These are phyloP conservation scores for Amniataba percoides DNA, from an alignment of 2,797 vertebrate species.

Conservation along the genomic window DNA sequence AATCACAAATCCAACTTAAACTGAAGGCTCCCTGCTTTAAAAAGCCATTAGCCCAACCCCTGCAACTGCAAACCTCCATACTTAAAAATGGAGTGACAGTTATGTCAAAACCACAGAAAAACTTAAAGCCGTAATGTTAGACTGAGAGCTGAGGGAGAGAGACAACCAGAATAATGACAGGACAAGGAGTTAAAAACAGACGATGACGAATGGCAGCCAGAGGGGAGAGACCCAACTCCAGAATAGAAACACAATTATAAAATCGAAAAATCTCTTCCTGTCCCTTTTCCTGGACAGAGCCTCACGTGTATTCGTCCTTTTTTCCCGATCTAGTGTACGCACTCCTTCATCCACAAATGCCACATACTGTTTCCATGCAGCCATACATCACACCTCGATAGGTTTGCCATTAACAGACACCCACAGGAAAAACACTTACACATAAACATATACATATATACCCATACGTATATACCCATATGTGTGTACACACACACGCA, in stretches of 20 bases:
- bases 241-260: constrained; percentile 56
- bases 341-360: not conserved
- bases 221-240: constrained; percentile 32
- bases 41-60: constrained; percentile 29
- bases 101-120: constrained; percentile 51
- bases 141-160: constrained; percentile 47
- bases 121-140: constrained; percentile 20
- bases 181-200: constrained; percentile 42
- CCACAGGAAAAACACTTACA: not conserved
- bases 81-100: constrained; percentile 51
- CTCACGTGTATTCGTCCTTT: not conserved
- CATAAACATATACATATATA: not conserved
- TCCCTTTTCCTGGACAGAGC: constrained; percentile 21
- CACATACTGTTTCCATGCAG: not conserved
- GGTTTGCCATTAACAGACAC: not conserved
- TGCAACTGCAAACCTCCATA: constrained; percentile 32
- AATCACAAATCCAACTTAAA: constrained; percentile 21
- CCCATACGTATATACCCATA: no score
- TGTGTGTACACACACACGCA: no score
- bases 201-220: constrained; percentile 48
- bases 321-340: not conserved
- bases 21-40: constrained; percentile 19
- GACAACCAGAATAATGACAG: constrained; percentile 53
- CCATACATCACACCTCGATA: constrained; percentile 3
- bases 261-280: not conserved